Evolutionary conservation across 2,797 vertebrate species (phyloP), one percentile per base, ranked within the genome.

Genomic region (Remorina albescens): DNA sequence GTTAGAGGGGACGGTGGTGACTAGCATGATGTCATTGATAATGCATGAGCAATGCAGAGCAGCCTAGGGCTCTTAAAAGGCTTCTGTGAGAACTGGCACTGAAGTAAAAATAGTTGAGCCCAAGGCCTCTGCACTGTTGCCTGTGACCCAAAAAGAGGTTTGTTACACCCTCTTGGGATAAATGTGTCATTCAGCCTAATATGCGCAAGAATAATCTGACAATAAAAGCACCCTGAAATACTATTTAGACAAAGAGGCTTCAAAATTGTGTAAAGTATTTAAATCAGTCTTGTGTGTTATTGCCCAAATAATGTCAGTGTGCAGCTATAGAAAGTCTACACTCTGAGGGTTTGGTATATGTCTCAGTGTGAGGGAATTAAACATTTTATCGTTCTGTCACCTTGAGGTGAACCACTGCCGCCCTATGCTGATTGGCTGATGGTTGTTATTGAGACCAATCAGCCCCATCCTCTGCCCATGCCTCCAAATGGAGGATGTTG

Each of bases 401-500:
- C 7, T 54, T 0, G 77, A 99, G 98, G 96, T 91, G 98, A 98
- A 85, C 97, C 96, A 2, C 85, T 98, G 71, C 97, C 97, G 39
- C 97, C 96, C 0, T 99, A 98, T 60, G 95, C 95, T 50, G 95
- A 96, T 67, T 99, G 98, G 98, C 88, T 99, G 71, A 86, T 96
- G 79, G 95, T 91, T 64, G 97, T 98, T 18, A 90, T 95, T 53
- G 98, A 99, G 84, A 95, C 93, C 87, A 99, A 98, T 76, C 96
- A 96, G 68, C 96, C 98, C 0, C 96, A 96, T 68, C 95, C 98
- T 26, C 91, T 99, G 50, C 98, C 98, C 4, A 98, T 99, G 98
- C 98, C 98, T 30, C 93, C 96, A 63, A 98, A 96, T 5, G 97
- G 98, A 80, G 97, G 98, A 8, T 99, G 98, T 44, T 99, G 98